Evolutionary conservation across 2,797 vertebrate species (phyloP).

Genomic region (Chrysocyon brachyurus): DNA sequence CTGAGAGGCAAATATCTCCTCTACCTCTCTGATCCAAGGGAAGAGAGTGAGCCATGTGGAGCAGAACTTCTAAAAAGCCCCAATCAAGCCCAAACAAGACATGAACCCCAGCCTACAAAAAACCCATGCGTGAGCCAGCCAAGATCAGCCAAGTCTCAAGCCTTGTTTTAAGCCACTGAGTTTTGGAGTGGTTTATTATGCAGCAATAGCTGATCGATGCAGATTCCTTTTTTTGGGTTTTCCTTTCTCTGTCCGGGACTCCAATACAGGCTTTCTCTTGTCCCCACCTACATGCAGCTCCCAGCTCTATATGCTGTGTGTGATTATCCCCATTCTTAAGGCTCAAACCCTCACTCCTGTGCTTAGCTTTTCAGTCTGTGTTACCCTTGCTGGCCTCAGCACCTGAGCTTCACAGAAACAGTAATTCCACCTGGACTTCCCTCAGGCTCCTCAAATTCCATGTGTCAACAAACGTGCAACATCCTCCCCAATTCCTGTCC

Average conservation of each 20-base stretch:
- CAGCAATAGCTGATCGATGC: background rate
- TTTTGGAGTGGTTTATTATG: slow-evolving; percentile 4
- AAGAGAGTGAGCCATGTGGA: background rate
- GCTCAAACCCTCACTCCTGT: background rate
- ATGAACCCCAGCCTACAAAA: background rate
- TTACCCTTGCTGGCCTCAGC: background rate
- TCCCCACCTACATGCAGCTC: background rate
- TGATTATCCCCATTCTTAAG: background rate
- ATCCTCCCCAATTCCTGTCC: background rate
- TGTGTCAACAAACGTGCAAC: background rate
- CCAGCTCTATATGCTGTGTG: background rate
- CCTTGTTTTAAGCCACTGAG: background rate
- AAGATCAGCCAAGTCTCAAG: background rate
- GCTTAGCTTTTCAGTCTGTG: background rate
- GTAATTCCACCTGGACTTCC: background rate
- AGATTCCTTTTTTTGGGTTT: background rate
- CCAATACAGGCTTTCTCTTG: background rate
- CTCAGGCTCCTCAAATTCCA: background rate
- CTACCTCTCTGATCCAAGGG: background rate
- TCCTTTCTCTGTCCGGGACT: background rate
- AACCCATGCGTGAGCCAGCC: background rate
- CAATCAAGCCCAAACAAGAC: background rate
- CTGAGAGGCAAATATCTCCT: background rate
- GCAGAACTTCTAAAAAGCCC: background rate
- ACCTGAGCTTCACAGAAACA: background rate